Evolutionary conservation across 2,797 vertebrate genomes (phyloP), one percentile per base, ranked within the genome.

Genomic region (Brachymystax lenok): DNA sequence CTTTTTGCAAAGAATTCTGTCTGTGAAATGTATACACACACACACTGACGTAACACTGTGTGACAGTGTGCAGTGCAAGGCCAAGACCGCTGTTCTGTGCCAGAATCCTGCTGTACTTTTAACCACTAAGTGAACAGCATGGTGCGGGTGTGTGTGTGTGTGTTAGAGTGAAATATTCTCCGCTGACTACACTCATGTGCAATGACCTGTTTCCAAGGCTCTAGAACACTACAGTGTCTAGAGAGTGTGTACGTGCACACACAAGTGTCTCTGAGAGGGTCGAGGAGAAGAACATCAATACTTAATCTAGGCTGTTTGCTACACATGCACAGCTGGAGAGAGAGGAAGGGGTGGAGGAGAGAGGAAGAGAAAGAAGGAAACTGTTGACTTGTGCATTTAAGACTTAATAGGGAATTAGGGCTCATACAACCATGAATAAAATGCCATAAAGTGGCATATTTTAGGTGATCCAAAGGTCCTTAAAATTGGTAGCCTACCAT

Each of bases 251-350:
- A 24, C 16, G 24, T 28, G 63, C 54, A 50, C n/a, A 28, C 30
- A 46, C 52, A 63, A 56, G 66, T 40, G 35, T 33, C 54, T 27
- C 63, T 46, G n/a, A 19, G 72, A 59, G 14, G 64, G 64, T 61
- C 66, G 21, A 51, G 52, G 77, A 77, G 80, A 72, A 73, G 70
- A 73, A 35, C 84, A 88, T 90, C 76, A 85, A 88, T 89, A 88
- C 67, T 85, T 88, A 74, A 87, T 79, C 77, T 50, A 75, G 19
- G 67, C 77, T 82, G 77, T 84, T 80, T 72, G 61, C 69, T 81
- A 79, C 82, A 84, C n/a, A 50, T 79, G 69, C 77, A 83, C 35
- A 28, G 14, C 54, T 5, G 13, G 50, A 27, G 5, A 5, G n/a
- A 50, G 69, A 21, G 27, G 14, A 28, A 67, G 59, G 14, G 66